Base-by-base conservation (phyloP, 2,888 invertebrate species). In the Lampropteryx suffumata region DNA sequence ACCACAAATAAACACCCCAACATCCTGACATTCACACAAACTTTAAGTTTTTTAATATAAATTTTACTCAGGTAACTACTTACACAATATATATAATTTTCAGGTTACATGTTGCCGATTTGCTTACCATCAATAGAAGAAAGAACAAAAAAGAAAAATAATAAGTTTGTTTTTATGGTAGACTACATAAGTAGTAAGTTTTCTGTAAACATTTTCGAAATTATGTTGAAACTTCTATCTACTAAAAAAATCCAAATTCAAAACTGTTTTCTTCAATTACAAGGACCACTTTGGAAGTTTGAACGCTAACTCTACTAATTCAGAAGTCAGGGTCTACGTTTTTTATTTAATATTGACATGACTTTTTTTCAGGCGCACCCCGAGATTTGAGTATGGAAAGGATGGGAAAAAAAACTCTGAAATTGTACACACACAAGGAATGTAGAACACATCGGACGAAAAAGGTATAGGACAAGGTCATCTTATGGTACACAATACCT, bases 71-170 rank as follows among this genome's bases (percentile, higher is more conserved):
- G 3, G 4, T 4, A 4, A 3, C 17, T 17, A 17, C 4, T 17
- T 17, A 3, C 17, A 17, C 17, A 4, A 3, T 9, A 28, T 9
- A 47, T 75, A 24, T 11, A 6, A 79, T 42, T 34, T 40, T 21
- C 65, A 88, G 88, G 70, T 39, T 88, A 87, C 55, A 79, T 82
- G 77, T 30, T 84, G 12, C 87, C 88, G n/a, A 59, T 83, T 44
- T 88, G 87, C 54, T 64, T 87, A 40, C 88, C 88, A 2, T 63
- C 80, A 0, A 10, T 78, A 26, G 28, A n/a, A 1, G 84, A 85
- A 66, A 74, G 86, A 1, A 62, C 64, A 30, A 74, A 64, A 37
- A 81, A 75, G 60, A 69, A 67, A 49, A 76, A 63, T 54, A 61
- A 69, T 12, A 80, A 67, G 65, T 55, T 54, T 1, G 84, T 86